These are phyloP conservation scores for Cyanistes caeruleus DNA, from an alignment of 2,113 vertebrate species.

Conservation along the genomic window DNA sequence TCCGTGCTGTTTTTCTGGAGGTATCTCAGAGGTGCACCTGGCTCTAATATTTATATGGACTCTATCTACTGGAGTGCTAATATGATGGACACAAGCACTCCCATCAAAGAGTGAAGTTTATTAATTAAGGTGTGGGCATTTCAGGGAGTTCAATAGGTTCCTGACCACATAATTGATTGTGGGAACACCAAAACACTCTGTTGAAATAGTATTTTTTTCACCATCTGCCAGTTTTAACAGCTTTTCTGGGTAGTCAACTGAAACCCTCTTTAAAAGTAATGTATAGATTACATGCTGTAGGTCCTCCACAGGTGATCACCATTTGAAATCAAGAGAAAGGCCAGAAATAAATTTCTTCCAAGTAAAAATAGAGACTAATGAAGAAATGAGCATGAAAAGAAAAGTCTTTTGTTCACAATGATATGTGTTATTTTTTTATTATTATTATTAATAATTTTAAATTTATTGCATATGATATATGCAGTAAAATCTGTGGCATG, in stretches of 20 bases:
- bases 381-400: background rate
- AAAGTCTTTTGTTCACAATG: background rate
- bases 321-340: background rate
- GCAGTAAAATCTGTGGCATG: background rate
- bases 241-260: background rate
- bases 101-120: background rate
- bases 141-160: background rate
- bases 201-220: background rate
- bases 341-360: background rate
- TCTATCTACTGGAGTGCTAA: background rate
- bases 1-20: background rate
- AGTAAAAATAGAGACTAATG: background rate
- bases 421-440: background rate
- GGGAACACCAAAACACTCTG: background rate
- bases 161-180: constrained; percentile 10
- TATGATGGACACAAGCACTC: background rate
- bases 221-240: background rate
- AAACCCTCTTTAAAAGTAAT: background rate
- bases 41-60: background rate
- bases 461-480: background rate
- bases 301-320: background rate
- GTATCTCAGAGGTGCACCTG: background rate
- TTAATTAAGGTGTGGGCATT: background rate
- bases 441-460: too few relatives aligned
- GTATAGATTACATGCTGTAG: background rate